Base-by-base conservation (phyloP, 2,888 invertebrate species). In the Tuberolachnus salignus region DNA sequence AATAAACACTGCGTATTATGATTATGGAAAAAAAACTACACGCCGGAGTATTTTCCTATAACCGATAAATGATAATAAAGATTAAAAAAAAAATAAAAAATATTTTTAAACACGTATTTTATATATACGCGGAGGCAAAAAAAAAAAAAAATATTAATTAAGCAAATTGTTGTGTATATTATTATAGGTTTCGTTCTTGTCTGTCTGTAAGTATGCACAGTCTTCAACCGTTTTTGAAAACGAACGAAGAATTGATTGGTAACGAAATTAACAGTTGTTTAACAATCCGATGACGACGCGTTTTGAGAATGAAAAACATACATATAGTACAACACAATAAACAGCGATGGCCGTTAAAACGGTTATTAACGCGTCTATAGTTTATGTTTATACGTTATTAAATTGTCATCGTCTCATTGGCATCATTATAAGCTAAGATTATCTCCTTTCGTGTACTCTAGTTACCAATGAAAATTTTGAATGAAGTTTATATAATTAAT, bases 401-500 rank as follows among this genome's bases (percentile, higher is more conserved):
- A 73, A 73, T 51, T 16, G 19, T 21, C 26, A 34, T 1, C n/a
- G 46, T 34, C 10, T 61, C 51, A 16, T 51, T 10, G 26, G 21
- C 21, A 63, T 51, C 21, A 51, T 46, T 13, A 66, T 55, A 55
- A 1, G 44, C 44, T 55, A 72, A 34, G 34, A 61, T 34, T 51
- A 63, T 51, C 14, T 51, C 8, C 19, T 26, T 21, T 16, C 19
- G 19, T 51, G 51, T 6, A 21, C 61, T 21, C 51, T 14, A 42
- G 34, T 61, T 34, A 34, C 49, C 51, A 63, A 73, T 63, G 59
- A 61, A 61, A 16, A 21, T 61, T 51, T 21, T 73, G 8, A 63
- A 73, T 73, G 34, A 59, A 51, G 19, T 73, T 61, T 51, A 63
- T 63, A 63, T 63, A 61, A 63, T 73, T 73, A 73, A 73, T 73